These are phyloP conservation scores for Myoxocephalus aenaeus DNA, from an alignment of 2,797 vertebrate species.

Conservation along the genomic window DNA sequence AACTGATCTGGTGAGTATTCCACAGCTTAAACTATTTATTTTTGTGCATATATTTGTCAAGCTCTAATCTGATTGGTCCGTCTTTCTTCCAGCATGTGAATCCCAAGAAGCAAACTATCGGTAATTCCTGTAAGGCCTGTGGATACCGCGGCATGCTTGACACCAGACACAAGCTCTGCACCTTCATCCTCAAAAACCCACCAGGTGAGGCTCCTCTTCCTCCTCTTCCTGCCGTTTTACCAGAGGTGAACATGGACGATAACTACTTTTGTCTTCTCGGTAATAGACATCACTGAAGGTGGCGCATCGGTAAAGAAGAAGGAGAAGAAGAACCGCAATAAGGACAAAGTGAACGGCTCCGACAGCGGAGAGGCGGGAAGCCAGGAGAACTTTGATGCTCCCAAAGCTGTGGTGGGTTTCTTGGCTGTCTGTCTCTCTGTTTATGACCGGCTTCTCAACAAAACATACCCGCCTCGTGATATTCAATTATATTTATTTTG, in stretches of 20 bases:
- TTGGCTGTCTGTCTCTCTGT: too few relatives aligned
- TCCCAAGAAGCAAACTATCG: conserved; percentile 99
- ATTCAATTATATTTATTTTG: too few relatives aligned
- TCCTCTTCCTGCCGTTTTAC: too few relatives aligned
- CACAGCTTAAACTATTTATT: background rate
- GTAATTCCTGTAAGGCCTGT: conserved; percentile 99
- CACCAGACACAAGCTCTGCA: conserved; percentile 99
- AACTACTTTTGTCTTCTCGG: background rate
- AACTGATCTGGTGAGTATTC: conserved; percentile 94
- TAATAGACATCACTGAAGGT: conserved; percentile 89
- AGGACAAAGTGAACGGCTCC: conserved; percentile 98
- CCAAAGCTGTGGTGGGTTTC: conserved; percentile 89
- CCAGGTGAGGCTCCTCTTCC: conserved; percentile 87
- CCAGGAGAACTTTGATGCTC: conserved; percentile 91
- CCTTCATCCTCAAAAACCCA: conserved; percentile 99
- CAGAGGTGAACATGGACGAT: background rate
- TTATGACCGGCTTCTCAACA: too few relatives aligned
- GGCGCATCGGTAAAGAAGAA: conserved; percentile 95
- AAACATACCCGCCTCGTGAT: too few relatives aligned
- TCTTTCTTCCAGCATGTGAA: conserved; percentile 91
- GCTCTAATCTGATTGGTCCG: background rate
- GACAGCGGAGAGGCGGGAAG: conserved; percentile 86
- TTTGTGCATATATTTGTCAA: background rate
- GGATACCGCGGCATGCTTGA: conserved; percentile 99
- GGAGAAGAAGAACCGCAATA: conserved; percentile 97